Conservation (phyloP, 1,140 invertebrate genomes). For the Drosophila arawakana region DNA sequence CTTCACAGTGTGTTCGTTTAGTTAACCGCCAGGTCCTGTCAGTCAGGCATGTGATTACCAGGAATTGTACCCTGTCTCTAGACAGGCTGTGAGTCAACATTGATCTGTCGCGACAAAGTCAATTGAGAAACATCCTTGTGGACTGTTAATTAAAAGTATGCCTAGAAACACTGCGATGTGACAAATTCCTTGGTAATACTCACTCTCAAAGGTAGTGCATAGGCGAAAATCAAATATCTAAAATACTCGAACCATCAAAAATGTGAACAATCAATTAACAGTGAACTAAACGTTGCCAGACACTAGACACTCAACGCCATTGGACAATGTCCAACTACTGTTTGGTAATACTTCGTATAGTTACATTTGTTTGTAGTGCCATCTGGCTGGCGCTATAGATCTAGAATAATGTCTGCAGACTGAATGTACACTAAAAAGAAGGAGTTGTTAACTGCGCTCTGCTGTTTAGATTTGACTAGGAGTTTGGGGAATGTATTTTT, state of each 20-base stretch:
- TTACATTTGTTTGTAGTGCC: constrained; percentile 8
- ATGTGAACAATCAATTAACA: constrained; percentile 75
- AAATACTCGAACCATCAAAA: constrained; percentile 21
- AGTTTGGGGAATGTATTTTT: no score
- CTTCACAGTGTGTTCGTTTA: neutral
- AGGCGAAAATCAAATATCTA: constrained; percentile 51
- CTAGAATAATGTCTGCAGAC: constrained; percentile 1
- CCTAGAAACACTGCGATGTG: constrained; percentile 54
- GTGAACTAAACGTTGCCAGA: constrained; percentile 50
- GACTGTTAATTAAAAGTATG: constrained; percentile 68
- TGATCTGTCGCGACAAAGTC: constrained; percentile 74
- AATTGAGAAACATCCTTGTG: constrained; percentile 71
- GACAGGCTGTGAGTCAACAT: constrained; percentile 53
- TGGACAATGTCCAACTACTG: constrained; percentile 76
- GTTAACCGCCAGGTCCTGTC: constrained; percentile 7
- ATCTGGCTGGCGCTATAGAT: constrained; percentile 17
- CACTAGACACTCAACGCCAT: constrained; percentile 47
- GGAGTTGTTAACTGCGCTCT: no score
- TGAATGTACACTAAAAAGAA: neutral
- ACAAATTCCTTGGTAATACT: constrained; percentile 72
- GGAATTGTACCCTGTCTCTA: constrained; percentile 39
- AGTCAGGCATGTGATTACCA: constrained; percentile 58
- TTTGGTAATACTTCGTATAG: constrained; percentile 37
- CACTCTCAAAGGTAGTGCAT: constrained; percentile 12
- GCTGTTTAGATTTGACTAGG: no score